Evolutionary conservation across 2,888 invertebrate species (phyloP).

Genomic region (Agrotis clavis): DNA sequence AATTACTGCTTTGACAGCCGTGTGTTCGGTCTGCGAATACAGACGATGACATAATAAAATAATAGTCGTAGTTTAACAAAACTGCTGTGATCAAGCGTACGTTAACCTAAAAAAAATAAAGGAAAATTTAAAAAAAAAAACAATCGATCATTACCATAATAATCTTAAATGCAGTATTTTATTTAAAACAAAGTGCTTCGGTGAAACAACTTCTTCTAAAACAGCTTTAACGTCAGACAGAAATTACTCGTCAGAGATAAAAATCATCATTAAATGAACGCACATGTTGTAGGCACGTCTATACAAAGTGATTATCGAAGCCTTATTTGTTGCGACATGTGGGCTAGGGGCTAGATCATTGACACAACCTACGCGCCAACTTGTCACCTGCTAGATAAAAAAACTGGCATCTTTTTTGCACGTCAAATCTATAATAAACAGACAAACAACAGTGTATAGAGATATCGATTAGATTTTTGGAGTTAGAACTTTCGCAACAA

Average conservation of each 20-base stretch:
- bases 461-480: constrained; percentile 10
- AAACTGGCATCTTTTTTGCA: constrained; percentile 78
- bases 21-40: constrained; percentile 77
- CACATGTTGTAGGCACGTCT: constrained; percentile 71
- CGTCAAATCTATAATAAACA: constrained; percentile 84
- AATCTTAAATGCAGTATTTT: constrained; percentile 29
- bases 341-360: constrained; percentile 90
- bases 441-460: constrained; percentile 56
- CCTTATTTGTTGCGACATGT: constrained; percentile 90
- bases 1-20: constrained; percentile 89
- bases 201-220: constrained; percentile 15
- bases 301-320: constrained; percentile 88
- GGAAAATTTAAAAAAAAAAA: constrained; percentile 6
- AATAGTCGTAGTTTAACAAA: constrained; percentile 29
- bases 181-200: constrained; percentile 35
- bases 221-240: constrained; percentile 40
- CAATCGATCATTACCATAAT: constrained; percentile 38
- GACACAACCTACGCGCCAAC: constrained; percentile 89
- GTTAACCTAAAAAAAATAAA: constrained; percentile 39
- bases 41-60: constrained; percentile 75
- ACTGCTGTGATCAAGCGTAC: constrained; percentile 30
- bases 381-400: constrained; percentile 89
- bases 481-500: constrained; percentile 33
- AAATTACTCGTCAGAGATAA: constrained; percentile 67
- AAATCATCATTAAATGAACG: constrained; percentile 69